Evolutionary conservation across 2,797 vertebrate species (phyloP).

Genomic region (Zenarchopterus dispar): DNA sequence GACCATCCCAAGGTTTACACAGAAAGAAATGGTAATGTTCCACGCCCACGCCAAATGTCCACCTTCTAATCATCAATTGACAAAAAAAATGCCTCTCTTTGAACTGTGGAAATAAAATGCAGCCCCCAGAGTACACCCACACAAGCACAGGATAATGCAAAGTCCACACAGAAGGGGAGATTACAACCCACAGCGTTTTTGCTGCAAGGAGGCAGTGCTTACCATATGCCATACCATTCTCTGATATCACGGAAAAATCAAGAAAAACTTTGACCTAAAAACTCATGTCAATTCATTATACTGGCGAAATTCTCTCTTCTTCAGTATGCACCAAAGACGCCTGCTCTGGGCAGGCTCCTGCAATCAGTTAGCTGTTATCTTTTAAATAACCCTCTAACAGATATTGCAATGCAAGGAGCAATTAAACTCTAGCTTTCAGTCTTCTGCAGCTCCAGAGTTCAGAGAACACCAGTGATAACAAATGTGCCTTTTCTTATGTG

Average conservation of each 20-base stretch:
- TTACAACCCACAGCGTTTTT: not conserved
- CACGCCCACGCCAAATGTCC: not conserved
- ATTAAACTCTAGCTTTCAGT: conserved; percentile 43
- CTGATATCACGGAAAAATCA: conserved; percentile 2
- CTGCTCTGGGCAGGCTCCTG: conserved; percentile 28
- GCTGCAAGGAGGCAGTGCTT: not conserved
- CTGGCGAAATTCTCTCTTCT: conserved; percentile 21
- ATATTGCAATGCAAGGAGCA: conserved; percentile 48
- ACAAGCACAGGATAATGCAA: not conserved
- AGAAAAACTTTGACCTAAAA: conserved; percentile 10
- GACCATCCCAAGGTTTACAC: no score
- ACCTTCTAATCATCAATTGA: not conserved
- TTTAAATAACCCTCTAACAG: conserved; percentile 65
- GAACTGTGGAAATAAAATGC: no score
- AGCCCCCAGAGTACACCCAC: not conserved
- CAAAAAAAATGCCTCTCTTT: not conserved
- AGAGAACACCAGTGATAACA: conserved; percentile 52
- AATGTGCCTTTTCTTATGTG: conserved; percentile 51
- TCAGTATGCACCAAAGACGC: conserved; percentile 28
- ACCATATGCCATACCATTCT: not conserved
- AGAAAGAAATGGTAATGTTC: not conserved
- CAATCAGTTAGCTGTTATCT: conserved; percentile 65
- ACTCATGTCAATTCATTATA: conserved; percentile 25
- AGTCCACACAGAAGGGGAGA: not conserved
- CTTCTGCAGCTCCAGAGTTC: conserved; percentile 51